Evolutionary conservation across 30 jellyfish, hydroid and myxozoan species (phyloP), one percentile per base, ranked within the genome.

Genomic region (Aurelia aurita complex sp. Pacific): DNA sequence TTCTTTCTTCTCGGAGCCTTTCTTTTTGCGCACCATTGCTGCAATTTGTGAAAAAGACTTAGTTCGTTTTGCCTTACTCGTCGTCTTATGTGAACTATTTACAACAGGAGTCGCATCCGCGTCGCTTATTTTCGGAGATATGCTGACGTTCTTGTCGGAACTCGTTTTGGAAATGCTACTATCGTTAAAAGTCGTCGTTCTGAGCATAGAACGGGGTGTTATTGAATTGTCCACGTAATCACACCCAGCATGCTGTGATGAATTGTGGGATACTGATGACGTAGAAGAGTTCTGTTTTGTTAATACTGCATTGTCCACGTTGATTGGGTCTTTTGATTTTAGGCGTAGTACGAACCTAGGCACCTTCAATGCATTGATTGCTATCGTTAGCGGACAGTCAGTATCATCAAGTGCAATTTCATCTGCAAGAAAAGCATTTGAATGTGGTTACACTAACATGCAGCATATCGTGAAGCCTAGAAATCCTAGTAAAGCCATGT

Each of bases 381-480:
- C 99, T 43, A 97, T 93, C 19, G 92, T 86, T 82, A 94, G 77
- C 10, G 99, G 99, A 64, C 97, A 90, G 64, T 94, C 97, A 17
- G 83, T 84, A 63, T 43, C 76, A 67, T 73, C 88, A 55, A 94
- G 80, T 18, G 82, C 88, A 5, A 77, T 80, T 64, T 94, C 97
- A 76, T 89, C 99, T 94, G 83, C 51, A 83, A 69, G 17, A 46
- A 16, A 61, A 46, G 53, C 38, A 36, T 57, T 18, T 10, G 57
- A 46, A 46, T 46, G 2, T 46, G 57, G 14, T 46, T 46, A 46
- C 57, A 46, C 14, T 46, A 46, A 46, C 57, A 9, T 46, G 8
- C 57, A 46, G 0, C 2, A 46, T 46, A 9, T 46, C 57, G 1
- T 3, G 57, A 46, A 46, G 57, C 57, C 12, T 14, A 46, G 57